Evolutionary conservation across 2,797 vertebrate species (phyloP).

Genomic region (Hephaestus fuliginosus): DNA sequence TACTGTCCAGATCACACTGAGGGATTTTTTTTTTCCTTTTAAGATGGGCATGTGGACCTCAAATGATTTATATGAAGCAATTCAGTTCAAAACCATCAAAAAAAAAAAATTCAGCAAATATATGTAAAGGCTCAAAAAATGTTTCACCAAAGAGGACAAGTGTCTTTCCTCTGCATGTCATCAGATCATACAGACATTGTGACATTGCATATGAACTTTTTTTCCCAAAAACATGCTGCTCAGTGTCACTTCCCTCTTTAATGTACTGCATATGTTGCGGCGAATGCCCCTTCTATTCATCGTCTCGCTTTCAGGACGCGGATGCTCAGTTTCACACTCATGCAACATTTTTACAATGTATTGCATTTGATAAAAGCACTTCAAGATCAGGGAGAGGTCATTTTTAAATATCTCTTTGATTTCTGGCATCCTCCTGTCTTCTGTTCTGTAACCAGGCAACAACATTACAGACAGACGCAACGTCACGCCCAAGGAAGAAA

Average conservation of each 20-base stretch:
- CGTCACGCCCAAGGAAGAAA: neutral
- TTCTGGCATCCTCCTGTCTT: slow-evolving; percentile 25
- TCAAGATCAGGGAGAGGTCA: slow-evolving; percentile 25
- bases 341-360: slow-evolving; percentile 1
- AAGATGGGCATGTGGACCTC: neutral
- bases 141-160: too few species aligned
- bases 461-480: neutral
- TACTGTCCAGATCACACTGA: neutral
- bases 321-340: neutral
- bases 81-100: neutral
- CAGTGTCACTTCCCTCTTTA: neutral
- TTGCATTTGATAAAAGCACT: slow-evolving; percentile 7
- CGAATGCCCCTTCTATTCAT: neutral
- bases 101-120: neutral
- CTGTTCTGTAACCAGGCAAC: slow-evolving; percentile 60
- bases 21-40: too few species aligned
- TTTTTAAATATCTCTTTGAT: slow-evolving; percentile 42
- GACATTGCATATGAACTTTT: neutral
- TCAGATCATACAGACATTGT: neutral
- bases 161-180: neutral
- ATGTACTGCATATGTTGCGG: neutral
- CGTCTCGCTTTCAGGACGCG: neutral
- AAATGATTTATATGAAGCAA: neutral
- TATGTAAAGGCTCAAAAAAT: neutral
- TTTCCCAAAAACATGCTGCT: neutral